Conservation (phyloP, 2,797 vertebrate species). For the Lagorchestes hirsutus region DNA sequence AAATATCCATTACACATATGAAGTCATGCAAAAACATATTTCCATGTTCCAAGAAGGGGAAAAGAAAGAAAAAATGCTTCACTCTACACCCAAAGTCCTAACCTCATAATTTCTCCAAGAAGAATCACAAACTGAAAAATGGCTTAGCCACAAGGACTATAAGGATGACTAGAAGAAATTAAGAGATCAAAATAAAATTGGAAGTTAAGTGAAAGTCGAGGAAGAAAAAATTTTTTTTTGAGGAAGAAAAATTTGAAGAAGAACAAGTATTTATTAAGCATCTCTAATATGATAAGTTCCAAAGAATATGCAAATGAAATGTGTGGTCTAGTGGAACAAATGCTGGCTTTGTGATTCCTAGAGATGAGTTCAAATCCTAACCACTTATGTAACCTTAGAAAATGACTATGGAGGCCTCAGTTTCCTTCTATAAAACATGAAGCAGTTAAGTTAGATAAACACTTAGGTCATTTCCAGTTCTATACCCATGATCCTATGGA, state of each 20-base stretch:
- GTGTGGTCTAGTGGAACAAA: neutral
- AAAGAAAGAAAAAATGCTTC: neutral
- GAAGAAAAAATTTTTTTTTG: too few species aligned
- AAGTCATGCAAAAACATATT: neutral
- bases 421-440: constrained; percentile 18
- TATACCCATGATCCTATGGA: neutral
- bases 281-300: neutral
- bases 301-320: neutral
- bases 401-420: neutral
- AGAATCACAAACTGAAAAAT: neutral
- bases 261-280: too few species aligned
- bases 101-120: neutral
- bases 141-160: neutral
- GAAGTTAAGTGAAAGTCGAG: neutral
- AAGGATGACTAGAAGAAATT: neutral
- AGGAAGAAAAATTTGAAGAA: neutral
- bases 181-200: neutral
- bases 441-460: neutral
- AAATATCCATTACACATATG: neutral
- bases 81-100: neutral
- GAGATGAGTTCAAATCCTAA: neutral
- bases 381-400: neutral
- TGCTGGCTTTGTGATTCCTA: neutral
- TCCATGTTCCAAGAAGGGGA: neutral
- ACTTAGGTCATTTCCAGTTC: neutral